phyloP scores from a whole-genome alignment of 1,140 invertebrate species.

The Solenopsis invicta region DNA sequence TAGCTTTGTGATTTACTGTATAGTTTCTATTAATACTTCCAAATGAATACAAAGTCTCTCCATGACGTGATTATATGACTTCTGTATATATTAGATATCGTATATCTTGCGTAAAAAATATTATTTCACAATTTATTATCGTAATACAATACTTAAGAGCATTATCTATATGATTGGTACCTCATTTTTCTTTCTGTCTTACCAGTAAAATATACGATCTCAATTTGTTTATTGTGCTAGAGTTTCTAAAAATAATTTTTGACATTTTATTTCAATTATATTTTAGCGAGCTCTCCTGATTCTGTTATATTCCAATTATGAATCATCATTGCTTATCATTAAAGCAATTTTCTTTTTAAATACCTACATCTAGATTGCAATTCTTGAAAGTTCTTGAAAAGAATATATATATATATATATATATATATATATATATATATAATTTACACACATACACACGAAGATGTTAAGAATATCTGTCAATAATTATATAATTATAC shows the following conservation, averaged over 20 bases:
- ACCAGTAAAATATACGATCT: conserved; percentile 29
- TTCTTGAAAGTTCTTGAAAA: conserved; percentile 34
- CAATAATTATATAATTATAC: conserved; percentile 67
- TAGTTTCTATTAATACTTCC: conserved; percentile 58
- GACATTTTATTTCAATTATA: neutral
- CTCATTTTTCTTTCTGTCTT: conserved; percentile 3
- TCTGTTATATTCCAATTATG: neutral
- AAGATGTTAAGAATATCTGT: conserved; percentile 55
- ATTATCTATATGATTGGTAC: neutral
- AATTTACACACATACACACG: conserved; percentile 36
- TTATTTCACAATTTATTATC: conserved; percentile 31
- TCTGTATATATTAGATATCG: conserved; percentile 44
- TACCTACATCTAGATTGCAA: conserved; percentile 25
- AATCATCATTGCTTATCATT: conserved; percentile 3
- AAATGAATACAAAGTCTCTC: conserved; percentile 54
- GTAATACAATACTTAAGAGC: conserved; percentile 4
- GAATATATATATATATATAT: too few species aligned
- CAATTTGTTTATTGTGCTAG: conserved; percentile 32
- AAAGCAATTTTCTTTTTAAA: conserved; percentile 10
- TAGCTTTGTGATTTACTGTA: conserved; percentile 36
- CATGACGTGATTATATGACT: conserved; percentile 51
- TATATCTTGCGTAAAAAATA: conserved; percentile 46
- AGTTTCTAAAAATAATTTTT: neutral
- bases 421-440: too few species aligned
- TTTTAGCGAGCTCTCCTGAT: neutral